These are phyloP conservation scores for Leptopilina myrica DNA, from an alignment of 2,888 invertebrate species.

Conservation along the genomic window DNA sequence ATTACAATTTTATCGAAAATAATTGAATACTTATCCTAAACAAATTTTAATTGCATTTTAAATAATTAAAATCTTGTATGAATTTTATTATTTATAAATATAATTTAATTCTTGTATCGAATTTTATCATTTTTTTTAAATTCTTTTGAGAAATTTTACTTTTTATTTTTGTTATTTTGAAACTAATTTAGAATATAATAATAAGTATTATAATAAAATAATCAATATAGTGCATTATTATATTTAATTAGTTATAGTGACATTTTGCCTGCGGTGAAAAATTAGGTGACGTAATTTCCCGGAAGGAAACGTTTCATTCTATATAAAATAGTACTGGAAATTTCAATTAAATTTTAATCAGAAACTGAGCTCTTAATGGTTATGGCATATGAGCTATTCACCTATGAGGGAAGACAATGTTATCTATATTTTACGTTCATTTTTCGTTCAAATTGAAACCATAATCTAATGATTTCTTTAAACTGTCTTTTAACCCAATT, in stretches of 20 bases:
- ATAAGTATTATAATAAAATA: too few species aligned
- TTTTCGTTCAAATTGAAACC: not conserved
- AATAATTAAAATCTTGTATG: too few species aligned
- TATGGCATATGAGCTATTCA: constrained; percentile 18
- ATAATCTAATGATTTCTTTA: not conserved
- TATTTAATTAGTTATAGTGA: not conserved
- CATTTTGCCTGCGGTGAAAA: too few species aligned
- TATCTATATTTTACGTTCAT: not conserved
- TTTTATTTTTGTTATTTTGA: too few species aligned
- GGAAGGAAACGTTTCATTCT: not conserved
- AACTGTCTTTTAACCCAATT: not conserved
- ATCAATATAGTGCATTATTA: not conserved
- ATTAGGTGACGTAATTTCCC: not conserved
- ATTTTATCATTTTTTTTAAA: too few species aligned
- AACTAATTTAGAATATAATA: too few species aligned
- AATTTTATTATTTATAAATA: too few species aligned
- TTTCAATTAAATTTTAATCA: constrained; percentile 32
- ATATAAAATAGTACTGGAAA: constrained; percentile 1
- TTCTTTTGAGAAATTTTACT: too few species aligned
- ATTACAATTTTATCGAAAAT: too few species aligned
- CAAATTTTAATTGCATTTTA: too few species aligned
- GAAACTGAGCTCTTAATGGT: constrained; percentile 28
- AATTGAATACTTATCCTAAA: too few species aligned
- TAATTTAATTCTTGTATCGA: too few species aligned
- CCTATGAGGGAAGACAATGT: not conserved